Evolutionary conservation across 1,140 invertebrate species (phyloP).

Genomic region (Metaphire vulgaris): DNA sequence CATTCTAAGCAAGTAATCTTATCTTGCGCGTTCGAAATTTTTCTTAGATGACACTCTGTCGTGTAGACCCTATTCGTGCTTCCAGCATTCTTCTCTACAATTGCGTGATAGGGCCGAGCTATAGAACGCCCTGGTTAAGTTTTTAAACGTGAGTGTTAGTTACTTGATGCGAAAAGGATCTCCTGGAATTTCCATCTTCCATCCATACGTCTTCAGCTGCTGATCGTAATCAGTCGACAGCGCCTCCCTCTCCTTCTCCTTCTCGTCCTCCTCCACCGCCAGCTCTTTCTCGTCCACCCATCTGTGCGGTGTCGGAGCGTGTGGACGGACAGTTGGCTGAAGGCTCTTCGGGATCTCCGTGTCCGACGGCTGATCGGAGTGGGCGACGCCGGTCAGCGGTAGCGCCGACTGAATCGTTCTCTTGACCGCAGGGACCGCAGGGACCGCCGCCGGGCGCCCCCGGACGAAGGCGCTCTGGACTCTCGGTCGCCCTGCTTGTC

Average conservation of each 20-base stretch:
- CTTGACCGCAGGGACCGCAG: neutral
- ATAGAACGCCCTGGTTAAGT: no score
- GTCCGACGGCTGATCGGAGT: neutral
- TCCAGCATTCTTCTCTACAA: no score
- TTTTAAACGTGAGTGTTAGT: no score
- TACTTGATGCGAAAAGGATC: slow-evolving; percentile 22
- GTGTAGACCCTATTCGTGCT: no score
- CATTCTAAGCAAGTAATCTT: no score
- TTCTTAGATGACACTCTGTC: no score
- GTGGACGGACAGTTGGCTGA: neutral
- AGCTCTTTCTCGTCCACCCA: neutral
- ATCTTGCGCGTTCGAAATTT: no score
- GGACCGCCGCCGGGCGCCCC: no score
- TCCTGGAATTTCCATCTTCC: slow-evolving; percentile 23
- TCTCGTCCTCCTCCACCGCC: neutral
- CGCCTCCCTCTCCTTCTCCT: neutral
- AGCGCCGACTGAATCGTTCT: neutral
- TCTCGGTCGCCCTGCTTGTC: neutral
- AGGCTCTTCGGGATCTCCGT: neutral
- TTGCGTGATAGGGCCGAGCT: no score
- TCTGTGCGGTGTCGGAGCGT: neutral
- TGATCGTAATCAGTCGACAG: slow-evolving; percentile 11
- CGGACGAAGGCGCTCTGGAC: neutral
- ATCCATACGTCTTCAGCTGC: slow-evolving; percentile 20
- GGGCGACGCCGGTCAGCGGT: neutral